phyloP scores from a whole-genome alignment of 2,113 vertebrate genomes.

The Callorhinus ursinus region DNA sequence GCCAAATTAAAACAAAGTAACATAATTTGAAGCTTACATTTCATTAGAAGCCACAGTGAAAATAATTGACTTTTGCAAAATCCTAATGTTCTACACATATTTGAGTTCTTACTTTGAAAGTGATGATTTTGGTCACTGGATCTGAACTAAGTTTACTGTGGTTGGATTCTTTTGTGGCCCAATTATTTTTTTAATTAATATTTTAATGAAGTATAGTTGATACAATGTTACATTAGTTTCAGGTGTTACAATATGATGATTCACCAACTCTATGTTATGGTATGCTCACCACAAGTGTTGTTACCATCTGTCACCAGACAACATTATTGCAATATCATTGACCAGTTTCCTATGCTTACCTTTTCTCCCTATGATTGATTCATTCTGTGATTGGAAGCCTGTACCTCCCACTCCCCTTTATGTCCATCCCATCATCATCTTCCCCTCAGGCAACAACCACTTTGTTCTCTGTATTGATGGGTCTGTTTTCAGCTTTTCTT shows the following conservation, averaged over 20 bases:
- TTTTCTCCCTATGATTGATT: neutral
- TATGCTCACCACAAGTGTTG: neutral
- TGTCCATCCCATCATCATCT: neutral
- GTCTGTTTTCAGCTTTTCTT: neutral
- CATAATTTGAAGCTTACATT: neutral
- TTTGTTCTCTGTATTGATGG: neutral
- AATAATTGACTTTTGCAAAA: constrained; percentile 4
- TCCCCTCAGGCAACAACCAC: neutral
- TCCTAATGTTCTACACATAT: neutral
- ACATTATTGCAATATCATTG: neutral
- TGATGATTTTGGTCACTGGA: neutral
- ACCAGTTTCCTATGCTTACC: neutral
- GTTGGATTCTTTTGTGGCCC: neutral
- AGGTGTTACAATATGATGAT: neutral
- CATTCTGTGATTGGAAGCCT: neutral
- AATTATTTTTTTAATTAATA: neutral
- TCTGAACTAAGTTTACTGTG: neutral
- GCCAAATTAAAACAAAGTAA: neutral
- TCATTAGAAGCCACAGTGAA: neutral
- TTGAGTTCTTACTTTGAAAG: constrained; percentile 25
- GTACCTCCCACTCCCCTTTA: neutral
- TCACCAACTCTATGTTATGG: neutral
- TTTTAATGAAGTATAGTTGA: neutral
- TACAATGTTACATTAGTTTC: neutral
- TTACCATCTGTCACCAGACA: neutral